A percentile compares a stretch with the other conserved stretches of the same genome.
These are phyloP conservation scores for Dioctria linearis DNA, from an alignment of 2,888 invertebrate genomes.

Conservation along the genomic window DNA sequence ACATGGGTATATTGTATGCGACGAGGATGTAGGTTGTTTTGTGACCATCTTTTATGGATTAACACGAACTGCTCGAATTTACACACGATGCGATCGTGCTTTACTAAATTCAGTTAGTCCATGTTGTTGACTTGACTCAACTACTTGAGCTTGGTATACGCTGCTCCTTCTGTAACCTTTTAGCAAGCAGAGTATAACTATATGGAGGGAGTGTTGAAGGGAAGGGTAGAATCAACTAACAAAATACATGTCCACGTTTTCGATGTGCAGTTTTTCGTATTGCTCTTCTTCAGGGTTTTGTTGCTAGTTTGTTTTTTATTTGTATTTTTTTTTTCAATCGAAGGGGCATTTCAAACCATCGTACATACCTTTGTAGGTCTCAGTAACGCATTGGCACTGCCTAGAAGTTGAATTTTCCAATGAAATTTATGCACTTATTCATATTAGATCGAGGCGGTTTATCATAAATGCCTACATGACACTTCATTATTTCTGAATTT, in stretches of 20 bases:
- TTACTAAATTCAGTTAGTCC: slow-evolving; percentile 57
- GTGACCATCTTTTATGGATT: slow-evolving; percentile 59
- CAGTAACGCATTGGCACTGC: slow-evolving; percentile 4
- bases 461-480: slow-evolving; percentile 40
- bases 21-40: slow-evolving; percentile 38
- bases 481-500: slow-evolving; percentile 39
- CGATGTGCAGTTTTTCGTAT: slow-evolving; percentile 29
- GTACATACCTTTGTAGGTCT: neutral
- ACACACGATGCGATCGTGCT: slow-evolving; percentile 60
- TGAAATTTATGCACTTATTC: slow-evolving; percentile 49
- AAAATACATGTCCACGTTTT: slow-evolving; percentile 51
- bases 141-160: slow-evolving; percentile 32
- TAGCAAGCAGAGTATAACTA: neutral
- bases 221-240: slow-evolving; percentile 24
- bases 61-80: slow-evolving; percentile 60
- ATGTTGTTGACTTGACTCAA: slow-evolving; percentile 32
- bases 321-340: neutral
- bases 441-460: slow-evolving; percentile 6
- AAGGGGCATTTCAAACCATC: neutral
- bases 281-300: slow-evolving; percentile 38
- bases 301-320: neutral
- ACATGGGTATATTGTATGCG: neutral
- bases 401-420: neutral
- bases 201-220: neutral
- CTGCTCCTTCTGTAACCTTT: neutral